phyloP scores from a whole-genome alignment of 1,140 invertebrate genomes.

The Geopemphigus sp. region DNA sequence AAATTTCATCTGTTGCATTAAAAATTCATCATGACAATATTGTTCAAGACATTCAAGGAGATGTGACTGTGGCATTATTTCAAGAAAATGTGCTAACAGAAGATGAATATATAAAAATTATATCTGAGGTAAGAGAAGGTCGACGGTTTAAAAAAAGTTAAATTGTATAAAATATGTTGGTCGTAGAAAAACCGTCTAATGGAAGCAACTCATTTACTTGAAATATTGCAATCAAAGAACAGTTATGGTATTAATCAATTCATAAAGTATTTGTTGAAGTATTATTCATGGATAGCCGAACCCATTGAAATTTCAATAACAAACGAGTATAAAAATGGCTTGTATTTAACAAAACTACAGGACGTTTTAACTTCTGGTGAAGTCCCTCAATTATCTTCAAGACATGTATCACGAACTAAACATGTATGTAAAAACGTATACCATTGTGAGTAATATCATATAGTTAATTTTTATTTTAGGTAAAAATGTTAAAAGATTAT shows the following conservation, averaged over 20 bases:
- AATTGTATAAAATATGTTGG: not conserved
- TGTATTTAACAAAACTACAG: conserved; percentile 51
- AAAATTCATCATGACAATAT: not conserved
- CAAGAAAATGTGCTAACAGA: conserved; percentile 1
- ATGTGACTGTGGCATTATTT: not conserved
- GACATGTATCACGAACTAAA: conserved; percentile 57
- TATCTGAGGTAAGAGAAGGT: conserved; percentile 4
- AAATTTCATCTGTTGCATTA: not conserved
- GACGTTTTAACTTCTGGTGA: conserved; percentile 58
- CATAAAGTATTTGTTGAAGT: conserved; percentile 26
- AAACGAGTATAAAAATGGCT: conserved; percentile 19
- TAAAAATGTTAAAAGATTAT: conserved; percentile 56
- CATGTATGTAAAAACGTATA: conserved; percentile 55
- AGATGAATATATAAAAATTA: conserved; percentile 11
- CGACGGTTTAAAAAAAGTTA: too few species aligned
- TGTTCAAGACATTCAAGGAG: conserved; percentile 35
- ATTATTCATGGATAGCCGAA: conserved; percentile 49
- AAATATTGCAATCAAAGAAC: conserved; percentile 23
- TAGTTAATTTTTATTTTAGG: conserved; percentile 53
- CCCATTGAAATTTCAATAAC: conserved; percentile 8
- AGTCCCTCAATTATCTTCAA: conserved; percentile 59
- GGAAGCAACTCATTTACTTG: not conserved
- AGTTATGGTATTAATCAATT: conserved; percentile 21
- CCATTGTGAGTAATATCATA: not conserved
- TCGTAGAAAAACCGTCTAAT: not conserved